Evolutionary conservation across 2,113 vertebrate species (phyloP).

Genomic region (Phycodurus eques): DNA sequence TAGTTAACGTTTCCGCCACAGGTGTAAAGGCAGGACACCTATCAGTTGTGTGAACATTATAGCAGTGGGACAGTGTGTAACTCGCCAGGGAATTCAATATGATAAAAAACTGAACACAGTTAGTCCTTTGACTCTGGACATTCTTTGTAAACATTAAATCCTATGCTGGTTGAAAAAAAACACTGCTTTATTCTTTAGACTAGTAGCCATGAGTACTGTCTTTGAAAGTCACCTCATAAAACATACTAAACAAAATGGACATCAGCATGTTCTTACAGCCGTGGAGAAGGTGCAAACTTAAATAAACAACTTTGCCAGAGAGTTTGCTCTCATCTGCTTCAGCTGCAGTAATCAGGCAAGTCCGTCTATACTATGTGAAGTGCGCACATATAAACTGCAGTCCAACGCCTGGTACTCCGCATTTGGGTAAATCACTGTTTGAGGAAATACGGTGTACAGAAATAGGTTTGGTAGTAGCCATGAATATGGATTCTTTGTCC

Average conservation of each 20-base stretch:
- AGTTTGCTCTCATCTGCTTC: background rate
- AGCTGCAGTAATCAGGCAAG: background rate
- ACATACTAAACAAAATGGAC: background rate
- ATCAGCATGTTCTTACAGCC: background rate
- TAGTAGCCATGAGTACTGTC: background rate
- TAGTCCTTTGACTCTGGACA: background rate
- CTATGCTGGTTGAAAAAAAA: background rate
- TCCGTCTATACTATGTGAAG: background rate
- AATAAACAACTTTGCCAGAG: background rate
- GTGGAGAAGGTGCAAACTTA: background rate
- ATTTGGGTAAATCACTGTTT: background rate
- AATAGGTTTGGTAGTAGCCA: background rate
- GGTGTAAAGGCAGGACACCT: background rate
- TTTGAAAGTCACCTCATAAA: background rate
- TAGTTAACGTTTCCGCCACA: background rate
- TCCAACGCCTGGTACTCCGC: background rate
- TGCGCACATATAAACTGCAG: background rate
- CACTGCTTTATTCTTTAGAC: background rate
- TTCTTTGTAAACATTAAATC: background rate
- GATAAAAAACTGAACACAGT: background rate
- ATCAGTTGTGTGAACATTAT: background rate
- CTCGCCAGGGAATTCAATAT: background rate
- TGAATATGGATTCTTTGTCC: background rate
- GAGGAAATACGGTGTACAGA: background rate
- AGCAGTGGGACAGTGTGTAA: background rate